Evolutionary conservation across 2,888 invertebrate genomes (phyloP), one percentile per base, ranked within the genome.

Genomic region (Cryptops parisi): DNA sequence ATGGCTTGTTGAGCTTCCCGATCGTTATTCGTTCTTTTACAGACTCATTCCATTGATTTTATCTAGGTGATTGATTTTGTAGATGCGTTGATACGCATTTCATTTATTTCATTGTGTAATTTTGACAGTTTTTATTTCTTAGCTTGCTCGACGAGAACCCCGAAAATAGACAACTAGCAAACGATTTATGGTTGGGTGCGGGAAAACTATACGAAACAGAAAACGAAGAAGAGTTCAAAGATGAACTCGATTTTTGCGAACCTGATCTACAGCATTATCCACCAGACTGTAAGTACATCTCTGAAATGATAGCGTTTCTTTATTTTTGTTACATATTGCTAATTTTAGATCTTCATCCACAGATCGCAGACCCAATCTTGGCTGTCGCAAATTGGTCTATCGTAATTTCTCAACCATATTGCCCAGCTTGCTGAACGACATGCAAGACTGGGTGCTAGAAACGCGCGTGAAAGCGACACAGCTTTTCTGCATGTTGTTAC

Each of bases 11-110:
- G 76, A 78, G 52, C 77, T 90, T 54, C 75, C 75, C 50, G 91
- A 94, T 67, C 74, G 93, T 60, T 94, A 94, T 66, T 91, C 91
- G 0, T 90, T 80, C 70, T 90, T 87, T 74, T 80, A 83, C 65
- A 81, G 82, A 60, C 76, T 93, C 62, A 74, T 94, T 59, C 93
- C 94, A 0, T 69, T 93, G 12, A 70, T 91, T 2, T 70, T 94
- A 33, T 87, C 89, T 43, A 82, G 89, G 80, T 81, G 71, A 64
- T 63, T 41, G 6, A 41, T 9, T 22, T 45, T 6, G 9, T 4
- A 45, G n/a, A 45, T 21, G 2, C 22, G 2, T 2, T n/a, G n/a
- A 15, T 12, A 33, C 38, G 15, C 38, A 9, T 33, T 33, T 33
- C 15, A 12, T 33, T n/a, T n/a, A n/a, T n/a, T n/a, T n/a, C n/a